Base-by-base conservation (phyloP, 2,113 vertebrate genomes). In the Bujurquina vittata region DNA sequence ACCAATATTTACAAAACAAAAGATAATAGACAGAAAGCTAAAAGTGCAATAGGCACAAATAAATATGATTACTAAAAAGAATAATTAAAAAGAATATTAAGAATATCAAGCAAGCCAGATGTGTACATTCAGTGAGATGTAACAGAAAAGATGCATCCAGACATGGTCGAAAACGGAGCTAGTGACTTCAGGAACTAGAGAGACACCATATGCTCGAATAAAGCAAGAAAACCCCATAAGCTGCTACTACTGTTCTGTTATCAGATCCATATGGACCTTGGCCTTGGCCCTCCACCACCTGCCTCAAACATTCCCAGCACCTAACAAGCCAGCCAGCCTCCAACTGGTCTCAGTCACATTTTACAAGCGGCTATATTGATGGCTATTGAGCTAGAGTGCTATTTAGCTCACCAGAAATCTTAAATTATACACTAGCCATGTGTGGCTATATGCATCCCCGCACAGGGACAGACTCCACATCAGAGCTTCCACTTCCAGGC, bases 201-300 rank as follows among this genome's bases (percentile, higher is more conserved):
- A 86, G 82, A 90, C 84, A 80, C 87, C 86, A 86, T 88, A 87
- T 89, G 90, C 87, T 91, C 72, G 40, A 90, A 87, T 76, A 89
- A 84, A 89, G 84, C 80, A 91, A 83, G 80, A 52, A 87, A 91
- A 89, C 83, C 85, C 81, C 81, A 89, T 87, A 91, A 91, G 90
- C 78, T 87, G 73, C 86, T 93, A 95, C 95, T 95, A 95, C 95
- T 95, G 95, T 96, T 95, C 91, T 89, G 87, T 95, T 94, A 96
- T 96, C 94, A 94, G 93, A 91, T 94, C 94, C 95, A 96, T 94
- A 95, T 95, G 95, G 88, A 91, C 88, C 79, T 77, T 89, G 90
- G 86, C 81, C 87, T 84, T 74, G 87, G 89, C 84, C 90, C 86
- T 91, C 84, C 80, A 93, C 89, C 93, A 91, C 89, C 92, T 92